Percentiles rank a stretch among this genome's conserved stretches.
Conservation (phyloP, 2,113 vertebrate species). For the Helogale parvula region DNA sequence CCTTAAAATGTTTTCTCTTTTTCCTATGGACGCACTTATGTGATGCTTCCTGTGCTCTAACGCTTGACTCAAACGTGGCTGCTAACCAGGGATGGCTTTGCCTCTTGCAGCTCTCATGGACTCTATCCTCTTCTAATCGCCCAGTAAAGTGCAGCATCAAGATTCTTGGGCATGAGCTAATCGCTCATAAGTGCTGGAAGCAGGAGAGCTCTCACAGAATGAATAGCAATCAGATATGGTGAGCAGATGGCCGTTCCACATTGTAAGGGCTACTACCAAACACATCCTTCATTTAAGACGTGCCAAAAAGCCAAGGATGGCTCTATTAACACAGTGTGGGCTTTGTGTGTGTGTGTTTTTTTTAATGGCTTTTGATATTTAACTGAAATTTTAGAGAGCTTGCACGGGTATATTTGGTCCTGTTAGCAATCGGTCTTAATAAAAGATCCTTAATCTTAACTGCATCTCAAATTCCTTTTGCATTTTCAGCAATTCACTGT, state of each 20-base stretch:
- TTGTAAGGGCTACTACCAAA: conserved; percentile 74
- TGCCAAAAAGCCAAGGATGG: conserved; percentile 69
- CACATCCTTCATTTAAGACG: conserved; percentile 76
- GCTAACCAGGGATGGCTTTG: conserved; percentile 73
- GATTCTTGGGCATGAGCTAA: conserved; percentile 81
- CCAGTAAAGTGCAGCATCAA: conserved; percentile 66
- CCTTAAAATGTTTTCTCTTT: conserved; percentile 54
- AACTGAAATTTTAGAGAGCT: conserved; percentile 67
- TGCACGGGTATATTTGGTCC: not conserved
- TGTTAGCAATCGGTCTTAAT: conserved; percentile 34
- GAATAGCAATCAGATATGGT: conserved; percentile 81
- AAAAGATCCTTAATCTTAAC: not conserved
- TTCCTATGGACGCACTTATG: not conserved
- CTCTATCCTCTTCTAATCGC: conserved; percentile 78
- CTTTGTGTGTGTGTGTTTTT: not conserved
- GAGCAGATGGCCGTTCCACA: conserved; percentile 84
- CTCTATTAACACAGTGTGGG: conserved; percentile 73
- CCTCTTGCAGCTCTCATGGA: conserved; percentile 63
- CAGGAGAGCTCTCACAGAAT: conserved; percentile 75
- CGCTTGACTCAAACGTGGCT: conserved; percentile 67
- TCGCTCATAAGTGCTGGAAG: conserved; percentile 82
- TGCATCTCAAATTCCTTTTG: not conserved
- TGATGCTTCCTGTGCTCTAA: conserved; percentile 68
- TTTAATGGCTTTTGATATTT: conserved; percentile 75
- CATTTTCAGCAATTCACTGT: not conserved